Evolutionary conservation across 2,113 vertebrate species (phyloP).

Genomic region (Brachionichthys hirsutus): DNA sequence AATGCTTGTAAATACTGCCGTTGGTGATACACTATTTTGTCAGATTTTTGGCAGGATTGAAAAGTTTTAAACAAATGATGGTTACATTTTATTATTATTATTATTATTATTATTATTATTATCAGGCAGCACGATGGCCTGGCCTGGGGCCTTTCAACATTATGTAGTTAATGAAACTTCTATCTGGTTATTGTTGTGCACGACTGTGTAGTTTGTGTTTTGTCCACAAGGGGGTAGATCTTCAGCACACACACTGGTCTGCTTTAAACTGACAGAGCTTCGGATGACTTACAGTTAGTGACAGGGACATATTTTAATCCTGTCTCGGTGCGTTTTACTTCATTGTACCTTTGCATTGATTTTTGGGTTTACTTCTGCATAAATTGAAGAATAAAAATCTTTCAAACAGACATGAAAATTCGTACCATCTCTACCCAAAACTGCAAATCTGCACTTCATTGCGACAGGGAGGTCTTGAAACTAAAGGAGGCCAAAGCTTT

Average conservation of each 20-base stretch:
- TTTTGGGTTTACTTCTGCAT: constrained; percentile 16
- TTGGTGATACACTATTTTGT: constrained; percentile 22
- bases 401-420: constrained; percentile 1
- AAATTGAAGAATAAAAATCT: constrained; percentile 1
- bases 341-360: constrained; percentile 13
- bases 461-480: constrained; percentile 32
- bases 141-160: too few species aligned
- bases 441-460: constrained; percentile 21
- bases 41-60: too few species aligned
- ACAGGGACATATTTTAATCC: constrained; percentile 15
- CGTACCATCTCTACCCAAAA: background rate
- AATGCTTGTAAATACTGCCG: constrained; percentile 42
- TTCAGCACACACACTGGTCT: constrained; percentile 47
- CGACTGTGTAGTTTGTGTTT: constrained; percentile 35
- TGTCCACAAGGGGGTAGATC: constrained; percentile 76
- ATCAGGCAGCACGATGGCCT: too few species aligned
- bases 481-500: constrained; percentile 31
- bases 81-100: background rate
- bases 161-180: background rate
- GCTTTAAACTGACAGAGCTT: constrained; percentile 7
- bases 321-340: constrained; percentile 9
- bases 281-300: constrained; percentile 32
- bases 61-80: background rate
- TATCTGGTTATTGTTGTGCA: background rate
- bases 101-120: too few species aligned